These are phyloP conservation scores for Volucella inflata DNA, from an alignment of 2,888 invertebrate species.

Conservation along the genomic window DNA sequence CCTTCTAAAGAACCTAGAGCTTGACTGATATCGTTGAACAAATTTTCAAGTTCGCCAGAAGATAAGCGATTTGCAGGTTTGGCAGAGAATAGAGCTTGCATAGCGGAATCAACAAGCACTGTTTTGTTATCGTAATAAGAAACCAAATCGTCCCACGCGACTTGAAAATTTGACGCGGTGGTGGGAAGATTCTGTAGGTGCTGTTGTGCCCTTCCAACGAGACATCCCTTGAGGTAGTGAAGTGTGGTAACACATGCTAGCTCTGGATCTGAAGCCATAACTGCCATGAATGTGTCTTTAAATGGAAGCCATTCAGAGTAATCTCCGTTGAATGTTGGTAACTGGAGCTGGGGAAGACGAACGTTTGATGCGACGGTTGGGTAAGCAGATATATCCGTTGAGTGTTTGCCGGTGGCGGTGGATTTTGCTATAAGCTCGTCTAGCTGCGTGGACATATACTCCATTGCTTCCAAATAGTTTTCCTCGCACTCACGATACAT, in stretches of 20 bases:
- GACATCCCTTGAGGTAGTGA: constrained; percentile 20
- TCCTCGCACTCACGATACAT: background rate
- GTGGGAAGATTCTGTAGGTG: background rate
- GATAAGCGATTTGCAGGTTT: constrained; percentile 33
- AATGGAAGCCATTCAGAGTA: background rate
- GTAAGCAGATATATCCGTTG: too few species aligned
- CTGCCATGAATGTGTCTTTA: constrained; percentile 25
- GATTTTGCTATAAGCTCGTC: background rate
- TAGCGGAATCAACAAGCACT: constrained; percentile 22
- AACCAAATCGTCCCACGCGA: constrained; percentile 25
- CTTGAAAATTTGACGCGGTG: constrained; percentile 22
- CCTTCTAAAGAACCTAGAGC: constrained; percentile 26
- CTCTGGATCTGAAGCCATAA: background rate
- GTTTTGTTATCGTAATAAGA: constrained; percentile 37
- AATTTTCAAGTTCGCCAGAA: constrained; percentile 19
- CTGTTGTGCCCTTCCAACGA: constrained; percentile 6
- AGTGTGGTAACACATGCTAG: constrained; percentile 34
- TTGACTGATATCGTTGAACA: constrained; percentile 34
- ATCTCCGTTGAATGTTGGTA: too few species aligned
- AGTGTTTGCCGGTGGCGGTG: too few species aligned
- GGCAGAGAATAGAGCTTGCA: constrained; percentile 16
- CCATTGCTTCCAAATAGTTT: background rate
- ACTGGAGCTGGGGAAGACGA: background rate
- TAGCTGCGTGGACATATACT: constrained; percentile 1
- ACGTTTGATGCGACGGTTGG: background rate